Base-by-base conservation (phyloP, 2,797 vertebrate species). In the Limosa lapponica region DNA sequence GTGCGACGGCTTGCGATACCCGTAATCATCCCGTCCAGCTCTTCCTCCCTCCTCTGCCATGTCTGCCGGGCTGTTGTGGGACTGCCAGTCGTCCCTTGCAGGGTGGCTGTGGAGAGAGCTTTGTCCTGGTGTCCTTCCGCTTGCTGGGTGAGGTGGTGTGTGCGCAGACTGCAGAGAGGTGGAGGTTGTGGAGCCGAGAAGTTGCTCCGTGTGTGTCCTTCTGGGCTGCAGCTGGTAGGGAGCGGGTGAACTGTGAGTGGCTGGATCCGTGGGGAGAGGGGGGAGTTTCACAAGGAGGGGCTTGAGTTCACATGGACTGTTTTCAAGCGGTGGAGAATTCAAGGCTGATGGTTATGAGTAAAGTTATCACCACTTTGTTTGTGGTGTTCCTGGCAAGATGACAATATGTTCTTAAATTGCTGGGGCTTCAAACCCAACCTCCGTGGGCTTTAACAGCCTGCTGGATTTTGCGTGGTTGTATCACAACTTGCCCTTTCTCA, bases 1-100 rank as follows among this genome's bases (percentile, higher is more conserved):
- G 3, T 12, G 54, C 25, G 14, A 2, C 30, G 48, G 55, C 37
- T 6, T 18, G n/a, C n/a, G 78, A 10, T 12, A 22, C 65, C 66
- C 1, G 0, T 7, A 11, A 28, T 18, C 54, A n/a, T 8, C 52
- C 52, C 0, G 2, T 6, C 4, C 0, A 0, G 0, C 52, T 55
- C 37, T 3, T 30, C 3, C 41, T 51, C 23, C 57, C 44, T 61
- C 46, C 65, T 23, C 52, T 52, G 28, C 67, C 49, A 32, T 61
- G 64, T 5, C 67, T 15, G 0, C 18, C 39, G 6, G 70, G 71
- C 6, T 3, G n/a, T 8, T 11, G 1, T 12, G 16, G n/a, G 39
- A 51, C 64, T 55, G 41, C 3, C 6, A 2, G 55, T 14, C 4
- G 1, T 23, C 15, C 23, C 54, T 30, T 7, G 25, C 25, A 1